These are phyloP conservation scores for Drosophila putrida DNA, from an alignment of 2,888 invertebrate genomes.

Conservation along the genomic window DNA sequence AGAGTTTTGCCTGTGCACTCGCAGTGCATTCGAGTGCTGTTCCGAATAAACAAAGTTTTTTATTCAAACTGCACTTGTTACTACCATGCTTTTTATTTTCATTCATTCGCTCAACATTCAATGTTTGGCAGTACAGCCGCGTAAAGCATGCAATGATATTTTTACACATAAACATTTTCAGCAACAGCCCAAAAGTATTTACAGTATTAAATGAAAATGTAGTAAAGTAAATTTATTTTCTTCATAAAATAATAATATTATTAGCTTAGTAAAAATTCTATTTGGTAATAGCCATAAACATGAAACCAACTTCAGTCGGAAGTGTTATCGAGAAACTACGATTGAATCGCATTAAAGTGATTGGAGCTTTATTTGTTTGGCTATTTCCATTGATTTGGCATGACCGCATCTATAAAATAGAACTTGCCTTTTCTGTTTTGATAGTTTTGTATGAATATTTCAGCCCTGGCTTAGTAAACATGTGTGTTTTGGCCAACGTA, in stretches of 20 bases:
- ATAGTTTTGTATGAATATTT: conserved; percentile 34
- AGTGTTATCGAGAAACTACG: background rate
- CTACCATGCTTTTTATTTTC: background rate
- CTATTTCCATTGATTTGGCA: conserved; percentile 27
- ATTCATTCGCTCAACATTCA: conserved; percentile 11
- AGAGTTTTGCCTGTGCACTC: conserved; percentile 44
- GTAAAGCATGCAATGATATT: conserved; percentile 26
- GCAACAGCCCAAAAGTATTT: conserved; percentile 17
- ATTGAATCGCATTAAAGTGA: conserved; percentile 28
- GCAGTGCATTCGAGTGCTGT: conserved; percentile 35
- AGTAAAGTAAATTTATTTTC: background rate
- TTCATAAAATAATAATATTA: background rate
- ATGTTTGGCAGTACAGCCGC: conserved; percentile 1
- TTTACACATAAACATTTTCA: background rate
- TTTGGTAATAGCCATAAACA: background rate
- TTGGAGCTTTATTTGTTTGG: conserved; percentile 37
- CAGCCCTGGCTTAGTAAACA: conserved; percentile 20
- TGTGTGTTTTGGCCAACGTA: conserved; percentile 8
- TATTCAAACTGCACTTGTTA: conserved; percentile 28
- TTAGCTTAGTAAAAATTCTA: background rate
- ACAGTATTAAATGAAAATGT: conserved; percentile 5
- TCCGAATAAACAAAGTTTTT: conserved; percentile 58
- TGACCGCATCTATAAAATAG: background rate
- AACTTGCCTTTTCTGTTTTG: conserved; percentile 3
- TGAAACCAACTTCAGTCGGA: background rate